Evolutionary conservation across 30 jellyfish, hydroid and myxozoan genomes (phyloP), one percentile per base, ranked within the genome.

Genomic region (Aurelia coerulea): DNA sequence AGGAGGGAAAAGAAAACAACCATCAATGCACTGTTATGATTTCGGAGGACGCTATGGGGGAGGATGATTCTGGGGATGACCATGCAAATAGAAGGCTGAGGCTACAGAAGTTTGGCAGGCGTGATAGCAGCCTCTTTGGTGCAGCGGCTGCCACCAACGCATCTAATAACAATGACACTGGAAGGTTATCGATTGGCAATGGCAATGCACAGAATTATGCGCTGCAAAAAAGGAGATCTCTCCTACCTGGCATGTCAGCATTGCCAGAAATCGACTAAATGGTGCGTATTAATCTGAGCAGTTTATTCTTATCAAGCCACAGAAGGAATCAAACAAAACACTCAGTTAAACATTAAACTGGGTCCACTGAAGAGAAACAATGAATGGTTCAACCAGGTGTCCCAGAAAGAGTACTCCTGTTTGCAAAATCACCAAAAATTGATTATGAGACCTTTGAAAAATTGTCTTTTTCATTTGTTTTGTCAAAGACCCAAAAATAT

Each of bases 91-190:
- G 93, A 2, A 87, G 80, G 71, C 42, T 81, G 59, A 60, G 98
- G 76, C 65, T 92, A 74, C 92, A 92, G 74, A 80, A 76, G 49
- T 92, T 92, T 50, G 83, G 89, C 10, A 60, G 98, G 31, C 73
- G 98, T 13, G 97, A 92, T 62, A 92, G 98, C 80, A 81, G 82
- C 31, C 58, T 92, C 70, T 92, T 92, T 50, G 97, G 93, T 2
- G 91, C 86, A 6, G 63, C 67, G 9, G 50, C 58, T 0, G 77
- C 69, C 7, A 46, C 69, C n/a, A 65, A 63, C 14, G 31, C 82
- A 32, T 51, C 88, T 8, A 88, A 80, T 50, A 35, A 78, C 86
- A 34, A 81, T 11, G 89, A 75, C 14, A 62, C 88, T 33, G 91
- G 65, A 1, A 62, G 88, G 49, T 52, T 78, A 41, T 65, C 90